Base-by-base conservation (phyloP, 2,888 invertebrate species). In the Emmelina monodactyla region DNA sequence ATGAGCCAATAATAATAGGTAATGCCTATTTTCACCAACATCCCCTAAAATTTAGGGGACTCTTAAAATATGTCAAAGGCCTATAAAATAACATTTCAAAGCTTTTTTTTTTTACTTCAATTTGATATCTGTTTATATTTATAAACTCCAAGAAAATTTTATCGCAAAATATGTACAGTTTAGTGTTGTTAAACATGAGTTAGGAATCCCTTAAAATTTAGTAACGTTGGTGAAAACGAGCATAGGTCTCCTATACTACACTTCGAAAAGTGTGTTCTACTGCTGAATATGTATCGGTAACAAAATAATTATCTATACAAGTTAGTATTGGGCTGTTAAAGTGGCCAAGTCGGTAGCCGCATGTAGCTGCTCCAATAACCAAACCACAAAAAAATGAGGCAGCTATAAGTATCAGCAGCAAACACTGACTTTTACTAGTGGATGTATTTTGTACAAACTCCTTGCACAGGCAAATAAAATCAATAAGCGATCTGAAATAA, bases 311-410 rank as follows among this genome's bases (percentile, higher is more conserved):
- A 32, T 78, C 73, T 30, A 78, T 57, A 44, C 75, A 76, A 13
- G 58, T 54, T 2, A 75, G 45, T 32, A 76, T 56, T 3, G 73
- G 73, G 37, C 70, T 76, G 40, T 71, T 68, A 41, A 76, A 73
- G 37, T 53, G 56, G 10, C 78, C 59, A 5, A 58, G 55, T 35
- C 57, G 51, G 2, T 63, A 53, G 6, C 75, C 72, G 33, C 78
- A 78, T 1, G 72, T 62, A 1, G 68, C 72, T 25, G 68, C 70
- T 1, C 76, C 78, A 16, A 73, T 34, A 9, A 78, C 19, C 10
- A 75, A 13, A 1, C 78, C 76, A 14, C 52, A 5, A n/a, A 58
- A 31, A 43, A 72, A 75, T 2, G 56, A 45, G 2, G 58, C 7
- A 10, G 40, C 35, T 13, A 62, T 37, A 2, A 68, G 37, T 22